phyloP scores from a whole-genome alignment of 35 echinoderm and acorn worm genomes.

The Heliocidaris erythrogramma region DNA sequence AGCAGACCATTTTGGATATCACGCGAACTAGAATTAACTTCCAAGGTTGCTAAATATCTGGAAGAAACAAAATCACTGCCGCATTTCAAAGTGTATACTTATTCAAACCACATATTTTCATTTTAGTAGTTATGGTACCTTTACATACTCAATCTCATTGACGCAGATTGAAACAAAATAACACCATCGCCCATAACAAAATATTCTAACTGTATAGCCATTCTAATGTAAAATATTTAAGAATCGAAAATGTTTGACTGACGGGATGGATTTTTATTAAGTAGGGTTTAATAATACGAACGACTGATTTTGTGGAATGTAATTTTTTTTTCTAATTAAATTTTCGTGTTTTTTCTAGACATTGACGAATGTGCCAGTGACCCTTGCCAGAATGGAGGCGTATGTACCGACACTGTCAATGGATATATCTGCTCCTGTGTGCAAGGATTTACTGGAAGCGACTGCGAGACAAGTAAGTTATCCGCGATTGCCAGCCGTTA shows the following conservation, averaged over 20 bases:
- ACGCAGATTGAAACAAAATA: no score
- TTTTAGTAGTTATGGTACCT: no score
- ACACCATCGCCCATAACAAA: no score
- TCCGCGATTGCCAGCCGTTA: neutral
- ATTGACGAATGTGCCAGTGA: conserved; percentile 77
- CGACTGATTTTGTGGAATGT: no score
- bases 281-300: neutral
- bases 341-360: conserved; percentile 52
- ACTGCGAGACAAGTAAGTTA: conserved; percentile 64
- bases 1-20: no score
- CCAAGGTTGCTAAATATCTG: no score
- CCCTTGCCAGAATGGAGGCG: conserved; percentile 84
- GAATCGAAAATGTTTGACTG: neutral
- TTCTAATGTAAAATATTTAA: neutral
- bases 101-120: no score
- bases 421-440: conserved; percentile 64
- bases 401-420: conserved; percentile 68
- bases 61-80: no score
- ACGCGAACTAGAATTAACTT: no score
- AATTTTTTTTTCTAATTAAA: neutral
- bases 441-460: conserved; percentile 56
- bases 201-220: neutral
- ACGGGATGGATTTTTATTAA: neutral
- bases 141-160: no score
- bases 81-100: no score